A percentile compares a stretch with the other conserved stretches of the same genome.
Conservation (phyloP, 2,797 vertebrate species). For the Vultur gryphus region DNA sequence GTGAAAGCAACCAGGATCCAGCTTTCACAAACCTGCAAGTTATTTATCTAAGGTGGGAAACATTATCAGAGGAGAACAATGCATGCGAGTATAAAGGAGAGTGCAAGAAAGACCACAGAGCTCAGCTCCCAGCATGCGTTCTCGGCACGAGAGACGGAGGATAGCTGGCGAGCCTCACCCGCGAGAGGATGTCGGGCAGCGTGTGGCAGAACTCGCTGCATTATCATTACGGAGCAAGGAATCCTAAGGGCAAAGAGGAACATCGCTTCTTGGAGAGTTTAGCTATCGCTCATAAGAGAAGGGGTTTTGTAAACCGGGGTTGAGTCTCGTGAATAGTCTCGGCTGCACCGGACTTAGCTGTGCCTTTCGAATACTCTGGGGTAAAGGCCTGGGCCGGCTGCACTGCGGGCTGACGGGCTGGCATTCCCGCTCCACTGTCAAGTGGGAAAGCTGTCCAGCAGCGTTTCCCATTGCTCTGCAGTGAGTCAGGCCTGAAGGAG, state of each 20-base stretch:
- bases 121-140: not conserved
- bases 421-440: not conserved
- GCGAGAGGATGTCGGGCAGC: rapidly evolving
- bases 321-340: not conserved
- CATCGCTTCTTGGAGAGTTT: not conserved
- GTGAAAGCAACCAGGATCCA: constrained; percentile 73
- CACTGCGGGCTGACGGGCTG: not conserved
- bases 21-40: constrained; percentile 69
- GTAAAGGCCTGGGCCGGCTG: not conserved
- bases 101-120: not conserved
- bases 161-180: not conserved
- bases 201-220: rapidly evolving
- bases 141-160: not conserved
- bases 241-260: not conserved
- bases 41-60: constrained; percentile 78
- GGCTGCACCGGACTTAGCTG: not conserved
- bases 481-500: not conserved
- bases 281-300: rapidly evolving
- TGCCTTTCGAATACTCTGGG: not conserved
- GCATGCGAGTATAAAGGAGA: constrained; percentile 11
- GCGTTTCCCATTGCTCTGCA: not conserved
- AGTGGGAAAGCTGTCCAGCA: not conserved
- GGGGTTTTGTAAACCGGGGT: too few relatives aligned
- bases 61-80: constrained; percentile 55
- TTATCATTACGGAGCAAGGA: rapidly evolving